Percentiles rank a stretch among this genome's conserved stretches.
Conservation (phyloP, 2,888 invertebrate genomes). For the Onchidella celtica region DNA sequence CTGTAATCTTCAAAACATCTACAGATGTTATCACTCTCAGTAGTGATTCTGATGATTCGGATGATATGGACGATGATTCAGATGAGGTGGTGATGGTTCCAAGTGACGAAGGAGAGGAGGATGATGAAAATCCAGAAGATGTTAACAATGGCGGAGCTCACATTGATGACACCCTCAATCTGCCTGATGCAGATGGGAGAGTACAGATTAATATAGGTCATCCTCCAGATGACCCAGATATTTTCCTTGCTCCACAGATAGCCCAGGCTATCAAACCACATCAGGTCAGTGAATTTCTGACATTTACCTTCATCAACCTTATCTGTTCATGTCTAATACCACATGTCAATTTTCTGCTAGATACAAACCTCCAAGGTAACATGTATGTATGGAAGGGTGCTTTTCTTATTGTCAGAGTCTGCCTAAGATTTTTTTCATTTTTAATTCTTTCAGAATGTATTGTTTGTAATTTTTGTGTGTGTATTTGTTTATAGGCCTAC, state of each 20-base stretch:
- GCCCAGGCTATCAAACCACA: constrained; percentile 96
- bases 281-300: constrained; percentile 86
- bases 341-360: no score
- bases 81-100: constrained; percentile 90
- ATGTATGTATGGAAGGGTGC: no score
- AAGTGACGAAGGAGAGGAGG: constrained; percentile 56
- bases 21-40: constrained; percentile 55
- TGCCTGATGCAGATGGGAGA: constrained; percentile 93
- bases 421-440: no score
- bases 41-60: constrained; percentile 54
- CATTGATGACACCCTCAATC: constrained; percentile 94
- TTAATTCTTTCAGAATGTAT: no score
- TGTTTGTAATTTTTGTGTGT: no score
- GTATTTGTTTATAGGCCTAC: no score
- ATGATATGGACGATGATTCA: constrained; percentile 49
- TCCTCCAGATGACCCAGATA: constrained; percentile 92
- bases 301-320: no score
- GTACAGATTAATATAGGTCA: constrained; percentile 97
- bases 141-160: constrained; percentile 93
- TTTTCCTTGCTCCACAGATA: constrained; percentile 93
- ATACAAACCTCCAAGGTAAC: no score
- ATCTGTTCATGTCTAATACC: no score
- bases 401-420: no score
- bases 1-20: no score
- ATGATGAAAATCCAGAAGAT: constrained; percentile 91